Evolutionary conservation across 2,113 vertebrate species (phyloP).

Genomic region (Boulengeromyrus knoepffleri): DNA sequence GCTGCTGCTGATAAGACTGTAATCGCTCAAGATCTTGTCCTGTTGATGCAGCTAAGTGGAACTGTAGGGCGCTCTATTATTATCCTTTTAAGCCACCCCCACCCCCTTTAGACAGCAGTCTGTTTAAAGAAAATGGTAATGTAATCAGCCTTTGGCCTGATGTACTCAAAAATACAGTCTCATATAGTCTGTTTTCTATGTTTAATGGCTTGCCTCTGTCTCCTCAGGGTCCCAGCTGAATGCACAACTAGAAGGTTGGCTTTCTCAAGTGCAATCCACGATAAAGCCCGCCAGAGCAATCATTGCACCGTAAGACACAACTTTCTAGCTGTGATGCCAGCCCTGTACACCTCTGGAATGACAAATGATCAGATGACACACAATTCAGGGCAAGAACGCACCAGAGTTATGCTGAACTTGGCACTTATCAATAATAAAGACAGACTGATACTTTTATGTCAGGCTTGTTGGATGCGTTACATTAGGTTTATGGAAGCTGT

Average conservation of each 20-base stretch:
- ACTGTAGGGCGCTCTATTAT: neutral
- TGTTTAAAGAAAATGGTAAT: slow-evolving; percentile 4
- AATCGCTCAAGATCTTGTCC: neutral
- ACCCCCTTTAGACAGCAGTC: neutral
- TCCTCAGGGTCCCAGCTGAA: slow-evolving; percentile 88
- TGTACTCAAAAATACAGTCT: neutral
- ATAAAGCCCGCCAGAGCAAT: slow-evolving; percentile 97
- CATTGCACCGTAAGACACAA: slow-evolving; percentile 87
- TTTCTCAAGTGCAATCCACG: slow-evolving; percentile 91
- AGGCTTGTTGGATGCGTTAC: neutral
- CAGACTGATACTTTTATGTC: neutral
- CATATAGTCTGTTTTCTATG: neutral
- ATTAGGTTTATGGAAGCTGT: neutral
- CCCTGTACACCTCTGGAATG: neutral
- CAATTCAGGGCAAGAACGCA: neutral
- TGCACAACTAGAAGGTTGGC: slow-evolving; percentile 92
- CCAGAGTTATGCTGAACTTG: neutral
- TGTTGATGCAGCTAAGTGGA: neutral
- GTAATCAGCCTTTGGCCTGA: slow-evolving; percentile 5
- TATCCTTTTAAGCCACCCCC: neutral
- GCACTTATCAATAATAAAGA: neutral
- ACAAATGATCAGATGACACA: neutral
- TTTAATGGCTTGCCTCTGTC: slow-evolving; percentile 7
- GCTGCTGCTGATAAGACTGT: neutral
- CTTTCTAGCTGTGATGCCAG: neutral